Evolutionary conservation across 2,113 vertebrate genomes (phyloP).

Genomic region (Ptilonorhynchus violaceus): DNA sequence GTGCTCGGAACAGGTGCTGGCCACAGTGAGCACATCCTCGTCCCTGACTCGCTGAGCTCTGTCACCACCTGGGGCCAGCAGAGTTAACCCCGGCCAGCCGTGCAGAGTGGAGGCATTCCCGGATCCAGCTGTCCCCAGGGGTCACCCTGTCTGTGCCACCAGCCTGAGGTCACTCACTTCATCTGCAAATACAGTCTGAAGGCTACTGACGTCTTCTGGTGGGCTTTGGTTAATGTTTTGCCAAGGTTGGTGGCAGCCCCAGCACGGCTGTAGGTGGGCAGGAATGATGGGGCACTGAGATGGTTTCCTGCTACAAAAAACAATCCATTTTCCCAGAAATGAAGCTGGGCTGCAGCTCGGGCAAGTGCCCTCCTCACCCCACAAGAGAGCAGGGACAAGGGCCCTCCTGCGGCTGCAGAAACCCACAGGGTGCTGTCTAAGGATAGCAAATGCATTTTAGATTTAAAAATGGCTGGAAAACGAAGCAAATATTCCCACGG

Average conservation of each 20-base stretch:
- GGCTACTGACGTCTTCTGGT: neutral
- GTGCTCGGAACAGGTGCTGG: neutral
- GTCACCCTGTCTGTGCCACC: neutral
- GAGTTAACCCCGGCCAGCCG: neutral
- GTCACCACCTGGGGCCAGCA: neutral
- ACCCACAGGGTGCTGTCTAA: neutral
- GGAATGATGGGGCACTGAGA: rapidly evolving
- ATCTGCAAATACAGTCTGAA: neutral
- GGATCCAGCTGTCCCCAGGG: neutral
- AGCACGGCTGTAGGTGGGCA: rapidly evolving
- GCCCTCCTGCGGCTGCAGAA: neutral
- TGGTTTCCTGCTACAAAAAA: neutral
- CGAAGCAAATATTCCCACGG: rapidly evolving
- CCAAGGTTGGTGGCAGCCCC: neutral
- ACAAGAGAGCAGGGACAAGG: neutral
- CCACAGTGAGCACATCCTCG: rapidly evolving
- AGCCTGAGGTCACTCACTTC: neutral
- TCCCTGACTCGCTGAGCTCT: neutral
- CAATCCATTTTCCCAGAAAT: neutral
- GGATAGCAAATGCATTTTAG: neutral
- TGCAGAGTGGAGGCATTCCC: neutral
- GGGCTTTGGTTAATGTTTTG: conserved; percentile 14
- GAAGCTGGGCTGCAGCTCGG: neutral
- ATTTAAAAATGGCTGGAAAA: neutral
- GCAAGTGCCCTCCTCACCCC: neutral